These are phyloP conservation scores for Drosophila orena DNA, from an alignment of 1,140 invertebrate genomes.

Conservation along the genomic window DNA sequence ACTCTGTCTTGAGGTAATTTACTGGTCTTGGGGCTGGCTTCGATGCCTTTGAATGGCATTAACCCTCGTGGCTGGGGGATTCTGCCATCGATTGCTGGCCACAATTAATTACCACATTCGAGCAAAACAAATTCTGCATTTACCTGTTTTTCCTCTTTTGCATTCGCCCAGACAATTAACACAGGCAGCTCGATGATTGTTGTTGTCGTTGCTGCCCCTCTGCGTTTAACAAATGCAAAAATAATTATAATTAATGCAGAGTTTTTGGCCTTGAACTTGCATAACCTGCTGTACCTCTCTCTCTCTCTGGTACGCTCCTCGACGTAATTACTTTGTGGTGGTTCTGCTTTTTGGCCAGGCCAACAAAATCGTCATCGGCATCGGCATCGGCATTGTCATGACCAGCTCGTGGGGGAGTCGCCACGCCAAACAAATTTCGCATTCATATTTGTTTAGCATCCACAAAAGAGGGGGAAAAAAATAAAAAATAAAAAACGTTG, in stretches of 20 bases:
- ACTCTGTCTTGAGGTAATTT: not conserved
- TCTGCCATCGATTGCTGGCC: slow-evolving; percentile 44
- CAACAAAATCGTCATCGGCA: slow-evolving; percentile 55
- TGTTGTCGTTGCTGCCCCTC: slow-evolving; percentile 28
- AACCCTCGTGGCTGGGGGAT: slow-evolving; percentile 27
- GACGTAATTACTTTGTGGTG: slow-evolving; percentile 68
- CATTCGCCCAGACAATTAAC: slow-evolving; percentile 70
- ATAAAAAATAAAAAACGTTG: slow-evolving; percentile 8
- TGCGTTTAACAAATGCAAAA: slow-evolving; percentile 79
- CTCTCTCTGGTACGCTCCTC: slow-evolving; percentile 3
- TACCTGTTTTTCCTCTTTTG: slow-evolving; percentile 80
- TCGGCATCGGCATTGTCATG: slow-evolving; percentile 42
- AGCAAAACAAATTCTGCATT: slow-evolving; percentile 68
- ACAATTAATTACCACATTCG: slow-evolving; percentile 68
- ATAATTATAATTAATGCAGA: slow-evolving; percentile 83
- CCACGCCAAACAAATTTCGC: slow-evolving; percentile 41
- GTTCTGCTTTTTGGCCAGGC: slow-evolving; percentile 56
- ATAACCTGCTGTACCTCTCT: slow-evolving; percentile 59
- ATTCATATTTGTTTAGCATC: slow-evolving; percentile 58
- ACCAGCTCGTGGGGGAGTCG: slow-evolving; percentile 50
- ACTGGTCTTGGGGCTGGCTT: not conserved
- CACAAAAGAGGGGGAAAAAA: slow-evolving; percentile 16
- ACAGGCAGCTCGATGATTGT: slow-evolving; percentile 33
- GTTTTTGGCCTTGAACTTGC: slow-evolving; percentile 79
- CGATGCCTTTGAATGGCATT: slow-evolving; percentile 40